Evolutionary conservation across 2,797 vertebrate genomes (phyloP).

Genomic region (Acipenser ruthenus): DNA sequence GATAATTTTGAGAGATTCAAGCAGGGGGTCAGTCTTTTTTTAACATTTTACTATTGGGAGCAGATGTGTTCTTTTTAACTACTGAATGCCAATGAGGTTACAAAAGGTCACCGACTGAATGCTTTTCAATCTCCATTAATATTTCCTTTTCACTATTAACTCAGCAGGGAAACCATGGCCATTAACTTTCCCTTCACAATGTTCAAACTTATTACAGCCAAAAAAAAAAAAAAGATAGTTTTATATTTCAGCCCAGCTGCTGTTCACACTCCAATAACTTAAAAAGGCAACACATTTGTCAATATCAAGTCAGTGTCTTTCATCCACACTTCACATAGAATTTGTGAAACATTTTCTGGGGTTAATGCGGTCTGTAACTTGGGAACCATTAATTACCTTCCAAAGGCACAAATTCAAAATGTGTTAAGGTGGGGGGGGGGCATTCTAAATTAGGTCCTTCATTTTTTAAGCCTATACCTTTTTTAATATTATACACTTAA

Average conservation of each 20-base stretch:
- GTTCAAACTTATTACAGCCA: slow-evolving; percentile 25
- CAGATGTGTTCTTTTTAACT: slow-evolving; percentile 62
- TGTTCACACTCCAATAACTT: slow-evolving; percentile 18
- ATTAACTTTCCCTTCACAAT: slow-evolving; percentile 41
- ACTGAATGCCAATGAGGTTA: slow-evolving; percentile 48
- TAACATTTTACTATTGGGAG: slow-evolving; percentile 55
- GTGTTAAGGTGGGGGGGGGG: background rate
- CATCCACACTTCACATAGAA: slow-evolving; percentile 14
- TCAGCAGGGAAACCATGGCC: slow-evolving; percentile 39
- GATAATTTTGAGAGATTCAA: background rate
- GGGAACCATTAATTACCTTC: background rate
- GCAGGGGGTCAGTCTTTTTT: slow-evolving; percentile 15
- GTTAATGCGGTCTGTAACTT: slow-evolving; percentile 4
- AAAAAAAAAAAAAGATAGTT: slow-evolving; percentile 12
- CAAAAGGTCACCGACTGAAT: slow-evolving; percentile 44
- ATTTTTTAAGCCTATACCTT: slow-evolving; percentile 8
- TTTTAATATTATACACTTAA: too few relatives aligned
- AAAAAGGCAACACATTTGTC: slow-evolving; percentile 15
- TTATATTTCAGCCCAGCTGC: slow-evolving; percentile 21
- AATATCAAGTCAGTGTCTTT: slow-evolving; percentile 19
- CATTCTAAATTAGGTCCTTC: slow-evolving; percentile 38
- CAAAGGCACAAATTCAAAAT: too few relatives aligned
- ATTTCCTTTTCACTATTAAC: slow-evolving; percentile 55
- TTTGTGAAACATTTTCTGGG: slow-evolving; percentile 15
- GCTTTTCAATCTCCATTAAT: slow-evolving; percentile 61